phyloP scores from a whole-genome alignment of 2,113 vertebrate genomes.

The Pluvianellus socialis region DNA sequence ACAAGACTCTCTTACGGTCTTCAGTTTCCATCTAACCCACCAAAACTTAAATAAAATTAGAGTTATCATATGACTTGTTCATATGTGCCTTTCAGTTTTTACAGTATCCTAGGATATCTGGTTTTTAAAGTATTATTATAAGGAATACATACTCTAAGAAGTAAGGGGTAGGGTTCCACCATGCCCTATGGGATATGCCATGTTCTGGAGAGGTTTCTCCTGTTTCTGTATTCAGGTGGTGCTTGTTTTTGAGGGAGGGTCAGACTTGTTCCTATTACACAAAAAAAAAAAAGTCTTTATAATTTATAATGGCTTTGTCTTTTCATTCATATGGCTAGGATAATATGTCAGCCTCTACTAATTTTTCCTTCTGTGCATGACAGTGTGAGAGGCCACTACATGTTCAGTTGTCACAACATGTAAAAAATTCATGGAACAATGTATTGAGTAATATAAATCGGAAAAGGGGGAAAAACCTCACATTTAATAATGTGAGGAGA shows the following conservation, averaged over 20 bases:
- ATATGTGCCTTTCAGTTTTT: neutral
- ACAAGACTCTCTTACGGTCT: neutral
- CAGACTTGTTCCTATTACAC: accelerated
- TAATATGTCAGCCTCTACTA: neutral
- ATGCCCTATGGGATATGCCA: accelerated
- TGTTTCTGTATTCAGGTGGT: neutral
- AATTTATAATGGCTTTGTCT: neutral
- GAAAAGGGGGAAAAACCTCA: neutral
- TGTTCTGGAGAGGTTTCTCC: neutral
- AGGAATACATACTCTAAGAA: neutral
- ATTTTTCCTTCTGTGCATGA: neutral
- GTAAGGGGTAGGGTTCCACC: neutral
- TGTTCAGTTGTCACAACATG: neutral
- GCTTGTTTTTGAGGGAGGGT: neutral
- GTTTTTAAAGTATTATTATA: neutral
- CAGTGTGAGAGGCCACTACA: neutral
- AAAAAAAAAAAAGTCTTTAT: neutral
- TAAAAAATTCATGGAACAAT: neutral
- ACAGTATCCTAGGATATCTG: neutral
- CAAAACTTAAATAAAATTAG: neutral
- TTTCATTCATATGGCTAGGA: neutral
- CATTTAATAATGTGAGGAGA: neutral
- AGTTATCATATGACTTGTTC: neutral
- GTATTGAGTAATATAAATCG: neutral
- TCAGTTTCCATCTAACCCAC: neutral